Evolutionary conservation across 2,888 invertebrate genomes (phyloP).

Genomic region (Agelastica alni): DNA sequence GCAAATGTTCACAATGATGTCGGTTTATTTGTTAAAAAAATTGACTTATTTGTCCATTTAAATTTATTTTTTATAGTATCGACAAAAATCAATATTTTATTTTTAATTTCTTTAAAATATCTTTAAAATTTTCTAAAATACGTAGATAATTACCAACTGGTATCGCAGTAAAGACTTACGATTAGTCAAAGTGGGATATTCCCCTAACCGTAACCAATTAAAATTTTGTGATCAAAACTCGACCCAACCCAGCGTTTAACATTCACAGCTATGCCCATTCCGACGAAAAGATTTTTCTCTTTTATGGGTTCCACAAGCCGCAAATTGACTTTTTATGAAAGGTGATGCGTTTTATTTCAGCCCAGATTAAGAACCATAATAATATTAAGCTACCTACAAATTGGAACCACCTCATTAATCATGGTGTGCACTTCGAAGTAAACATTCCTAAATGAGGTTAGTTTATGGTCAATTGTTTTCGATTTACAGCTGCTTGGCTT

Average conservation of each 20-base stretch:
- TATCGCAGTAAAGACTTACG: constrained; percentile 1
- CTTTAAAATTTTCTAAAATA: no score
- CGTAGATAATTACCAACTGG: constrained; percentile 1
- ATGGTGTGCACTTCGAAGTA: constrained; percentile 19
- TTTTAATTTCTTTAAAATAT: no score
- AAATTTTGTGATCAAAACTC: constrained; percentile 44
- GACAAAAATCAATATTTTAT: no score
- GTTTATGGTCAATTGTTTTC: constrained; percentile 18
- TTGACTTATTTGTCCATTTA: no score
- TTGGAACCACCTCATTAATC: constrained; percentile 34
- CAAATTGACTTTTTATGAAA: constrained; percentile 44
- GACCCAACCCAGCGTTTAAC: constrained; percentile 45
- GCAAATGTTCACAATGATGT: no score
- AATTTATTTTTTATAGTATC: no score
- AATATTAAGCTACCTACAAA: constrained; percentile 38
- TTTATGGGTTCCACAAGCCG: constrained; percentile 36
- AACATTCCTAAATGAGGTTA: constrained; percentile 11
- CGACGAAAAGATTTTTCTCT: constrained; percentile 33
- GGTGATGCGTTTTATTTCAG: constrained; percentile 33
- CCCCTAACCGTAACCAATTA: constrained; percentile 44
- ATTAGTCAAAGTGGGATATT: constrained; percentile 24
- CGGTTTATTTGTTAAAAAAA: no score
- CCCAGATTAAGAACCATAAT: constrained; percentile 32
- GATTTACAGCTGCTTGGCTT: constrained; percentile 6
- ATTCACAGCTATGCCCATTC: constrained; percentile 22